Percentiles rank a stretch among this genome's conserved stretches.
Conservation (phyloP, 1,140 invertebrate genomes). For the Drosophila arawakana region DNA sequence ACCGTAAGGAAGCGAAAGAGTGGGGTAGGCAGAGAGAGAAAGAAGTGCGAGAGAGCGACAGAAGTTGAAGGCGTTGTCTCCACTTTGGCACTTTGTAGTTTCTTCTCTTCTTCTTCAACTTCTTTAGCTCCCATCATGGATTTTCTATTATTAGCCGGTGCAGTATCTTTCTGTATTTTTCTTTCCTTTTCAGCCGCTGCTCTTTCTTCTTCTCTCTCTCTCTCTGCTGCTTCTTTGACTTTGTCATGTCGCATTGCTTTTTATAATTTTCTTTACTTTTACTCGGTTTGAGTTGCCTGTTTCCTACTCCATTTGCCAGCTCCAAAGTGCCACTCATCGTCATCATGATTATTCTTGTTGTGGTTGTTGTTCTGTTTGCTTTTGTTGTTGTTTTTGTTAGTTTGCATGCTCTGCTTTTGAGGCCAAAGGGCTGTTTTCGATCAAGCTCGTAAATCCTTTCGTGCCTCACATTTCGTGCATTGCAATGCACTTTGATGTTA, state of each 20-base stretch:
- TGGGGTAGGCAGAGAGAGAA: neutral
- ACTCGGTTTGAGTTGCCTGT: slow-evolving; percentile 34
- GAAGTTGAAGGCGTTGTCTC: slow-evolving; percentile 58
- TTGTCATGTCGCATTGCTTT: slow-evolving; percentile 31
- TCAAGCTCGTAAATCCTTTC: slow-evolving; percentile 81
- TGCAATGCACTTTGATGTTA: slow-evolving; percentile 71
- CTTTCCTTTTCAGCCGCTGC: neutral
- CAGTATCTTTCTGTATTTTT: slow-evolving; percentile 19
- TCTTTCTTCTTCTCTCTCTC: neutral
- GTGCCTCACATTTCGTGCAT: slow-evolving; percentile 60
- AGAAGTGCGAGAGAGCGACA: neutral
- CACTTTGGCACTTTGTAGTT: slow-evolving; percentile 45
- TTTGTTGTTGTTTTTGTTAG: slow-evolving; percentile 25
- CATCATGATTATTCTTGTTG: slow-evolving; percentile 48
- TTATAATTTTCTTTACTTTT: slow-evolving; percentile 58
- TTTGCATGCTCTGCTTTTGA: slow-evolving; percentile 52
- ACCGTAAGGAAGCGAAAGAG: slow-evolving; percentile 3
- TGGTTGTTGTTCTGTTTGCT: slow-evolving; percentile 17
- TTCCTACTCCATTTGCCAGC: slow-evolving; percentile 42
- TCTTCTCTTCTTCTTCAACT: slow-evolving; percentile 35
- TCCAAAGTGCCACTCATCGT: slow-evolving; percentile 54
- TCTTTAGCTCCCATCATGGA: slow-evolving; percentile 43
- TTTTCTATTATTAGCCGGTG: slow-evolving; percentile 55
- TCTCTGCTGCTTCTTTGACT: slow-evolving; percentile 11
- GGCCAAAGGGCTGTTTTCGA: slow-evolving; percentile 67